Evolutionary conservation across 2,113 vertebrate genomes (phyloP).

Genomic region (Erythrocebus patas): DNA sequence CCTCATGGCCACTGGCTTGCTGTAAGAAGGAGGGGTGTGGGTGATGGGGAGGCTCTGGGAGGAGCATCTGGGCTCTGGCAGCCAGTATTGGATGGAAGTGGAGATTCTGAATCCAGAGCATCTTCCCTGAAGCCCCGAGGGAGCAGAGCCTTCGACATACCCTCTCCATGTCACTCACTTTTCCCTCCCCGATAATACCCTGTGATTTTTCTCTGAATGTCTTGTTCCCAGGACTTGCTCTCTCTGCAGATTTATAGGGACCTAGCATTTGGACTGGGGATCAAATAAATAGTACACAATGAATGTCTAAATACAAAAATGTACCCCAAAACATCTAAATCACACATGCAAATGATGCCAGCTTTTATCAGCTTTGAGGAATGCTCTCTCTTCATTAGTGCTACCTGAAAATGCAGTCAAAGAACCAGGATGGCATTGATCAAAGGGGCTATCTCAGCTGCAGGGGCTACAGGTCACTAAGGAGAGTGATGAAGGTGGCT

Average conservation of each 20-base stretch:
- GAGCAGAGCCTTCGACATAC: rapidly evolving
- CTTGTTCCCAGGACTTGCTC: not conserved
- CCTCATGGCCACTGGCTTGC: not conserved
- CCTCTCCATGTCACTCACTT: not conserved
- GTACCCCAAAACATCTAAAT: not conserved
- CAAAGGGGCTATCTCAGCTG: not conserved
- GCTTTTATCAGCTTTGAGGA: not conserved
- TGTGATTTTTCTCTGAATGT: not conserved
- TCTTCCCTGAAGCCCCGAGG: not conserved
- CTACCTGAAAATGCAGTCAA: not conserved
- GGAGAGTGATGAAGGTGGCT: not conserved
- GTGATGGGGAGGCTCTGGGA: not conserved
- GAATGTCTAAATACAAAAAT: not conserved
- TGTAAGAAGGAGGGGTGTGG: not conserved
- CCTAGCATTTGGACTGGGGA: not conserved
- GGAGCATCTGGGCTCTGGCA: not conserved
- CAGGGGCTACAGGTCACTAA: too few relatives aligned
- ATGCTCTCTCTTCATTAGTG: not conserved
- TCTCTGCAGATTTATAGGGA: not conserved
- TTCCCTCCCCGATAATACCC: not conserved
- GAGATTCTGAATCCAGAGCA: not conserved
- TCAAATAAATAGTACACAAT: not conserved
- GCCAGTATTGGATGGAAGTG: too few relatives aligned
- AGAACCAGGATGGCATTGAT: not conserved
- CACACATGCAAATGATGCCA: not conserved